Conservation (phyloP, 1,140 invertebrate genomes). For the Ceratina japonica region DNA sequence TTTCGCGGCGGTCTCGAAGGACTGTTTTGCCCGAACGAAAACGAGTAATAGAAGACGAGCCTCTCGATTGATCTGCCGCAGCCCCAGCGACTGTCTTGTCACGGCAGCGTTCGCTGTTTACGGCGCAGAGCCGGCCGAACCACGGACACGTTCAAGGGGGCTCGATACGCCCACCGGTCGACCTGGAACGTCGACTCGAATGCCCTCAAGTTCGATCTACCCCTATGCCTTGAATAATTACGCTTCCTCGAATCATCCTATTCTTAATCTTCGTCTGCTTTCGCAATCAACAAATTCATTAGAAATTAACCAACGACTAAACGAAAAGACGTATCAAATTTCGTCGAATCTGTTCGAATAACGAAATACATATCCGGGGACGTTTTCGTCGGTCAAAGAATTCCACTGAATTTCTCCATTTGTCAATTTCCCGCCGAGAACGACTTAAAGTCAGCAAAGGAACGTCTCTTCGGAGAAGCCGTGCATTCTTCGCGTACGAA, state of each 20-base stretch:
- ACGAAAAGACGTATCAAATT: no score
- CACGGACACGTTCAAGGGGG: neutral
- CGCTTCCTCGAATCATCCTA: neutral
- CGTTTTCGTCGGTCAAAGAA: no score
- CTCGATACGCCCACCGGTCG: neutral
- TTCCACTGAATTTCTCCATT: no score
- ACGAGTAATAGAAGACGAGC: conserved; percentile 63
- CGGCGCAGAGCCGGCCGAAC: conserved; percentile 23
- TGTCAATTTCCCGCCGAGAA: no score
- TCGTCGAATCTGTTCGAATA: no score
- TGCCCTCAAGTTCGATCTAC: neutral
- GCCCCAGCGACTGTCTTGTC: conserved; percentile 50
- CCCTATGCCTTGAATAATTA: neutral
- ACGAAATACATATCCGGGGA: no score
- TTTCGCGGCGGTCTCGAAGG: conserved; percentile 11
- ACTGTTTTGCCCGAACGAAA: conserved; percentile 45
- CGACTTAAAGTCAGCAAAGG: no score
- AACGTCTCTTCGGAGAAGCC: no score
- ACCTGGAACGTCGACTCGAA: neutral
- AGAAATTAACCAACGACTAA: no score
- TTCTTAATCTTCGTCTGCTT: neutral
- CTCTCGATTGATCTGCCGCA: conserved; percentile 71
- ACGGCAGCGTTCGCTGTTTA: conserved; percentile 32
- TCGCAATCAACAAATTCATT: no score
- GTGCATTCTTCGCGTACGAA: no score